phyloP scores from a whole-genome alignment of 2,113 vertebrate genomes.

The Sapajus apella region DNA sequence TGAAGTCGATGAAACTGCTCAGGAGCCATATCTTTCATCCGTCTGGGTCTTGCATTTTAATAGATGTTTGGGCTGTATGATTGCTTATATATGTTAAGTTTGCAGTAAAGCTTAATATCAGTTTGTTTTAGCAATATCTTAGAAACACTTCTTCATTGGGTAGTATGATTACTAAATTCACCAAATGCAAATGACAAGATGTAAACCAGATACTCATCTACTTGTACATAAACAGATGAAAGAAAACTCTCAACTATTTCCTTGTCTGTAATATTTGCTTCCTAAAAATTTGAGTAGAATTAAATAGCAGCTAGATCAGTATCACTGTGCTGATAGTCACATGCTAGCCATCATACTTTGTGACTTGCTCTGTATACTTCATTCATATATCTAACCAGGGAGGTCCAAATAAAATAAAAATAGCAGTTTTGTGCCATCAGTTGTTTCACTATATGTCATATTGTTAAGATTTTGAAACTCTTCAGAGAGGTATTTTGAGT shows the following conservation, averaged over 20 bases:
- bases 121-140: neutral
- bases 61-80: neutral
- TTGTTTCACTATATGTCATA: neutral
- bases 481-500: neutral
- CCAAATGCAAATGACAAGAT: neutral
- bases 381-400: neutral
- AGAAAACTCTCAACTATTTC: neutral
- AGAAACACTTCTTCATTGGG: neutral
- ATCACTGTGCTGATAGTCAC: neutral
- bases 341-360: neutral
- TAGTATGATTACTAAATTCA: neutral
- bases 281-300: neutral
- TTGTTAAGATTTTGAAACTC: neutral
- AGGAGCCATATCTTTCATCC: neutral
- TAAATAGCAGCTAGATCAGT: too few species aligned
- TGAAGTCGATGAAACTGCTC: neutral
- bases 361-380: neutral
- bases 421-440: neutral
- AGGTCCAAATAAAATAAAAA: neutral
- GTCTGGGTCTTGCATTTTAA: neutral
- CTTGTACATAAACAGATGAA: neutral
- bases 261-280: neutral
- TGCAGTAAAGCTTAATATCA: neutral
- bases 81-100: neutral
- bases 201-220: neutral